Evolutionary conservation across 2,797 vertebrate genomes (phyloP).

Genomic region (Moxostoma hubbsi): DNA sequence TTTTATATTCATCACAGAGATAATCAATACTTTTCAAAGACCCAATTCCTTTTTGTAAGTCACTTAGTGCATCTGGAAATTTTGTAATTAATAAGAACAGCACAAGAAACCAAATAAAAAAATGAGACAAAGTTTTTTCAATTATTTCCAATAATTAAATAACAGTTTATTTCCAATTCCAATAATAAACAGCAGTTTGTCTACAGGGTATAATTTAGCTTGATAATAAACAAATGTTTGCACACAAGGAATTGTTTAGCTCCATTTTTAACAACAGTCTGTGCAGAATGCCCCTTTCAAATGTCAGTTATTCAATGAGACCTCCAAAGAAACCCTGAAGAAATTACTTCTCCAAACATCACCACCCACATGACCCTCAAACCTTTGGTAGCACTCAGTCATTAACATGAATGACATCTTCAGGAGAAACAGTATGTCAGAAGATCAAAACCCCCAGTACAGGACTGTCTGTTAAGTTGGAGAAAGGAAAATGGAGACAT

Average conservation of each 20-base stretch:
- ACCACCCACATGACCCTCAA: background rate
- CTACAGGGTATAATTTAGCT: conserved; percentile 4
- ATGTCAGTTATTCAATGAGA: background rate
- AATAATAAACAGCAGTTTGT: background rate
- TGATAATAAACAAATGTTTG: background rate
- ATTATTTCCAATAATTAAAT: too few species aligned
- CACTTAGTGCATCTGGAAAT: background rate
- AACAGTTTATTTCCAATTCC: background rate
- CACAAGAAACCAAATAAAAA: background rate
- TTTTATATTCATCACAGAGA: too few species aligned
- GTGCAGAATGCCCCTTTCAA: background rate
- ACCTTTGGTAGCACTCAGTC: conserved; percentile 5
- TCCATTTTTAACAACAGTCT: background rate
- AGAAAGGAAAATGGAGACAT: conserved; percentile 1
- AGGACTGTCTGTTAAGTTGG: background rate
- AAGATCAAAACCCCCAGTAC: background rate
- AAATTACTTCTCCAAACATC: background rate
- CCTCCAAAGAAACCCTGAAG: background rate
- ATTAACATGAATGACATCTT: conserved; percentile 20
- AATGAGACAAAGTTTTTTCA: background rate
- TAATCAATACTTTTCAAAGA: too few species aligned
- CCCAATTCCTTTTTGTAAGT: too few species aligned
- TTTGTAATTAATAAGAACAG: background rate
- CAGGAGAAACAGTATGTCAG: background rate
- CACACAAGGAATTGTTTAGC: background rate